Evolutionary conservation across 2,888 invertebrate genomes (phyloP), one percentile per base, ranked within the genome.

Genomic region (Theretra japonica): DNA sequence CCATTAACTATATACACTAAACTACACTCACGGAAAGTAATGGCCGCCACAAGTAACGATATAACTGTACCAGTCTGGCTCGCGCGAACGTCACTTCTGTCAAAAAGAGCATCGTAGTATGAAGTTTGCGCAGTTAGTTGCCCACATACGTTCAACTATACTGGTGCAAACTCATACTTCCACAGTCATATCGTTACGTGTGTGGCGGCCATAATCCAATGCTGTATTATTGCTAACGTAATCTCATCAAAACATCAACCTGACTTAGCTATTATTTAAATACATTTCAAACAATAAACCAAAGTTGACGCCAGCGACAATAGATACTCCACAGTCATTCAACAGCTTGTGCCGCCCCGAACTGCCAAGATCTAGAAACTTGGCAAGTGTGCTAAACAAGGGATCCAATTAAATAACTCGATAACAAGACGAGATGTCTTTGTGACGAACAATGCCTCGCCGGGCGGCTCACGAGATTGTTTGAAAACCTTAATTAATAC

Each of bases 341-440:
- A 59, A 59, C 25, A 57, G 58, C 48, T 25, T 23, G 21, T 25
- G 58, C 33, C 33, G 58, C 73, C 75, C 76, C 69, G 71, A 68
- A 25, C 57, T 41, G 21, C 57, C 17, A 73, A 72, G 72, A 59
- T 73, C 71, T 33, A 68, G 71, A 68, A 74, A 74, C 60, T 76
- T 53, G 57, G 8, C 62, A 74, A 79, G 70, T 76, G 71, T 75
- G 70, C 68, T 78, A 72, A 75, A 80, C 78, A 79, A 76, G 76
- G 73, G 74, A 78, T 77, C 73, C 76, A 81, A 81, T 81, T 80
- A 78, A 72, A 70, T 60, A 60, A 53, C 57, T 60, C 53, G 70
- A 70, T 70, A 70, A 70, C 70, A 65, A n/a, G 65, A 79, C 79
- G 48, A 65, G 65, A 65, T 57, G 70, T 60, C 70, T 60, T 70